Evolutionary conservation across 2,797 vertebrate genomes (phyloP), one percentile per base, ranked within the genome.

Genomic region (Monodelphis domestica): DNA sequence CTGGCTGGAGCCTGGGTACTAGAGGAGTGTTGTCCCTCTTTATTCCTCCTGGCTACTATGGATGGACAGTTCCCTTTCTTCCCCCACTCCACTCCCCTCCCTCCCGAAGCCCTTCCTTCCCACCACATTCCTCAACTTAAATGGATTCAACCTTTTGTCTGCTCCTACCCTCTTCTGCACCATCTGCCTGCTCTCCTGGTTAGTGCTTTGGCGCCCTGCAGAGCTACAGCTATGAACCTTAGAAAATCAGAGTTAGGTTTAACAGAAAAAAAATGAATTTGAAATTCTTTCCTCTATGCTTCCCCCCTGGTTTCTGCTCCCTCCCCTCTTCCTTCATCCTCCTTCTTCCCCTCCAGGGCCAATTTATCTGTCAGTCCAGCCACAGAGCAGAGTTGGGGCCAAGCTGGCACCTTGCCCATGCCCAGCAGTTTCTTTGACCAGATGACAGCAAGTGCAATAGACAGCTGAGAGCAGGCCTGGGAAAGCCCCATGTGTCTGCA

Each of bases 321-420:
- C 94, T 33, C 88, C 59, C 21, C 78, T 54, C 4, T 0, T 54
- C 94, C 87, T 90, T 26, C 91, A 50, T 53, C 38, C 84, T 78
- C 26, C 84, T 53, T 4, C 0, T 52, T 94, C 89, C 90, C n/a
- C 92, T 57, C 84, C 91, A 95, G 94, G 94, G 90, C 95, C 91
- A 90, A 91, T 96, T 93, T 94, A 93, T 97, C 96, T 96, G 97
- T 96, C 96, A 95, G 95, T 93, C 93, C 92, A 30, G 88, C 90
- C 96, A 96, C 93, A 84, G 15, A 5, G 55, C 90, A 89, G 0
- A 0, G 54, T 9, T 4, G 89, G 91, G 95, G 91, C 92, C 92
- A 92, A 24, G 1, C 0, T 94, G 97, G 94, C 91, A 54, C 2
- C 10, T 55, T 93, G 97, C 97, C 97, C 91, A 28, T 1, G 51